phyloP scores from a whole-genome alignment of 1,140 invertebrate species.

The Drosophila sucinea region DNA sequence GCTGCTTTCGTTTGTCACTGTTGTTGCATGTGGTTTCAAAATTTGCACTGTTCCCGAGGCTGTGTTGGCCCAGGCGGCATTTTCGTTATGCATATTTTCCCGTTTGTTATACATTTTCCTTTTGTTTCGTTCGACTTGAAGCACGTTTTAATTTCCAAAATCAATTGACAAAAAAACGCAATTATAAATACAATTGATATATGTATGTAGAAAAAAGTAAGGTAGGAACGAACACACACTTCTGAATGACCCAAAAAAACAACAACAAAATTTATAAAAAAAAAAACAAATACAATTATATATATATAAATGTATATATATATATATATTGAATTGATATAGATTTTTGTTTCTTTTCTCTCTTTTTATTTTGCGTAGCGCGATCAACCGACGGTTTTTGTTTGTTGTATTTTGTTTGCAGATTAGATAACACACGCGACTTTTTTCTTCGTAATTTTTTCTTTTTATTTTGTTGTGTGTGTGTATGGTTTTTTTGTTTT shows the following conservation, averaged over 20 bases:
- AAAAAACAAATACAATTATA: slow-evolving; percentile 40
- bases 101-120: slow-evolving; percentile 57
- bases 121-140: slow-evolving; percentile 13
- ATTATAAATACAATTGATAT: slow-evolving; percentile 17
- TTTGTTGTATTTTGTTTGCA: slow-evolving; percentile 48
- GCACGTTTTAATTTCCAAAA: slow-evolving; percentile 29
- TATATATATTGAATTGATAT: slow-evolving; percentile 28
- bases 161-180: slow-evolving; percentile 1
- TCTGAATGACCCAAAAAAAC: background rate
- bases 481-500: slow-evolving; percentile 21
- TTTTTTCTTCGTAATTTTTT: slow-evolving; percentile 35
- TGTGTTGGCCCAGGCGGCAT: slow-evolving; percentile 48
- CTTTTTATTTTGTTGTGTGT: slow-evolving; percentile 30
- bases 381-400: slow-evolving; percentile 26
- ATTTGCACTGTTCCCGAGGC: slow-evolving; percentile 62
- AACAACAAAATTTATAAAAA: slow-evolving; percentile 25
- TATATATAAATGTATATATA: slow-evolving; percentile 23
- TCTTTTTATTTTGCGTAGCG: slow-evolving; percentile 15
- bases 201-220: slow-evolving; percentile 39
- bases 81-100: slow-evolving; percentile 28
- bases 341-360: slow-evolving; percentile 30
- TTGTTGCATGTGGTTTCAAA: slow-evolving; percentile 22
- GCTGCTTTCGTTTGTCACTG: slow-evolving; percentile 12
- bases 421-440: slow-evolving; percentile 79
- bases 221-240: slow-evolving; percentile 32